Evolutionary conservation across 2,797 vertebrate species (phyloP).

Genomic region (Meda fulgida): DNA sequence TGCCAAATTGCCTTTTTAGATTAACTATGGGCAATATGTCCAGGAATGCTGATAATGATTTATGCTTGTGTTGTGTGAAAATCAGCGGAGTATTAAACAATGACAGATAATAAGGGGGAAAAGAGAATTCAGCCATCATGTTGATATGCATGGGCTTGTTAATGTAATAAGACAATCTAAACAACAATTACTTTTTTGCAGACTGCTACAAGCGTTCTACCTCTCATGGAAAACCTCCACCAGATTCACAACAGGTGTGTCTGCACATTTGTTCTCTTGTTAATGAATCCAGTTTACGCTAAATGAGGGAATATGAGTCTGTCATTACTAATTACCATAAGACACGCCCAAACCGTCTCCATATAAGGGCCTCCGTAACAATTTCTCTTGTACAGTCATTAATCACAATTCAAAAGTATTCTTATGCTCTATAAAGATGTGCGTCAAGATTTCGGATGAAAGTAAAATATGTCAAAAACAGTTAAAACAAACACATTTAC

Average conservation of each 20-base stretch:
- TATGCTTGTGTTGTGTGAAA: slow-evolving; percentile 45
- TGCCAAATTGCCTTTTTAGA: slow-evolving; percentile 53
- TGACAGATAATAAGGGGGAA: slow-evolving; percentile 43
- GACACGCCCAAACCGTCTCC: background rate
- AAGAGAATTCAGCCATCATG: slow-evolving; percentile 24
- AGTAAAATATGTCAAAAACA: background rate
- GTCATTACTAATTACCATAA: background rate
- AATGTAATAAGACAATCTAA: slow-evolving; percentile 32
- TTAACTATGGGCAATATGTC: slow-evolving; percentile 44
- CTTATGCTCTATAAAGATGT: background rate
- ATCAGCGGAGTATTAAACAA: slow-evolving; percentile 42
- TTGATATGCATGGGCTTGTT: slow-evolving; percentile 37
- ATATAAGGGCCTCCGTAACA: background rate
- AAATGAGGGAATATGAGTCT: background rate
- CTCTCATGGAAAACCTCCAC: background rate
- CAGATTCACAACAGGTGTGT: slow-evolving; percentile 24
- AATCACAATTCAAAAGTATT: background rate
- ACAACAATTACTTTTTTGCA: slow-evolving; percentile 11
- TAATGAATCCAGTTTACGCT: background rate
- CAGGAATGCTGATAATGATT: slow-evolving; percentile 51
- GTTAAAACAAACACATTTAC: background rate
- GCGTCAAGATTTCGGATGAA: background rate
- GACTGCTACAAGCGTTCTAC: background rate
- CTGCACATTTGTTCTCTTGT: background rate
- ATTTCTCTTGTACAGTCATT: background rate